Base-by-base conservation (phyloP, 1,140 invertebrate species). In the Streblospio benedicti region DNA sequence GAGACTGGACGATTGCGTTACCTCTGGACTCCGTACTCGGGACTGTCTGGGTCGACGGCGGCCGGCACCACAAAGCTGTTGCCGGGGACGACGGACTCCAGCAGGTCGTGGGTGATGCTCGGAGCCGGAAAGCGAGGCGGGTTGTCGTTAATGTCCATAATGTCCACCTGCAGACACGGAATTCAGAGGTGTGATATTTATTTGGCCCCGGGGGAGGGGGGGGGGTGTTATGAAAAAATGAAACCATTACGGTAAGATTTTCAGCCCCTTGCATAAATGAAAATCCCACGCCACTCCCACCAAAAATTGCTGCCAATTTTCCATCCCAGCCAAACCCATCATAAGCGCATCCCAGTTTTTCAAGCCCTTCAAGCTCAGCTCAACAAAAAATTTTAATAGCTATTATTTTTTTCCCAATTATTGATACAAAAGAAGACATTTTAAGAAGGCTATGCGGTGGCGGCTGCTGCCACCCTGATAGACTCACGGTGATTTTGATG, bases 21-120 rank as follows among this genome's bases (percentile, higher is more conserved):
- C 14, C 35, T 20, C 16, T 16, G n/a, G 2, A 57, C 25, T n/a
- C 55, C 55, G 55, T 47, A 33, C 20, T 4, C 2, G 4, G 55
- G 55, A 28, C 55, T 65, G 52, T 67, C 66, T 28, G 54, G 31
- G 50, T 69, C 67, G 14, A 57, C 57, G 27, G 67, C 67, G 1
- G 61, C 58, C 2, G 65, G 65, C 12, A 69, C 35, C 4, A 35
- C 54, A 53, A 62, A 69, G 16, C 54, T 44, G 16, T 43, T 38
- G 0, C 61, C 59, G 25, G 41, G 20, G 0, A 57, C 56, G 12
- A 56, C 28, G 32, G 38, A 43, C 45, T 62, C 60, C 32, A 32
- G 55, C 12, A 62, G 27, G 2, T 31, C 18, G 23, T 35, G 53
- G 30, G 28, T n/a, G n/a, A 31, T 28, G 9, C 16, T 31, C 18